Base-by-base conservation (phyloP, 2,888 invertebrate genomes). In the Nymphalis polychloros region DNA sequence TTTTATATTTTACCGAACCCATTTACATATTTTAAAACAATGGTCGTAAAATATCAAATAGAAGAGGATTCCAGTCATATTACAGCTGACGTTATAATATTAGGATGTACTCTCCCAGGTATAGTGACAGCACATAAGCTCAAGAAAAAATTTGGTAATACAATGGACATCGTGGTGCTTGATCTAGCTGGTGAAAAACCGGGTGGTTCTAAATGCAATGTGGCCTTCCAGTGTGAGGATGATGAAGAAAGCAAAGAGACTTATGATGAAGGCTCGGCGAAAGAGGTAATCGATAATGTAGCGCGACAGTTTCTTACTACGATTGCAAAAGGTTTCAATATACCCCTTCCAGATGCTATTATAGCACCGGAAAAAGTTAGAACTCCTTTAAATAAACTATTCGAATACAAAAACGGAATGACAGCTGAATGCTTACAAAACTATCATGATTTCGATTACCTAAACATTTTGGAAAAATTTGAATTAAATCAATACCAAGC, bases 121-220 rank as follows among this genome's bases (percentile, higher is more conserved):
- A 87, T 91, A 35, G 89, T 93, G 10, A 83, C 88, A 0, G 92
- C 92, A 0, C 87, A 92, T 79, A 89, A 92, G 71, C 78, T 93
- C 17, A 89, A 85, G 79, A 85, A 82, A 68, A 87, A 80, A 64
- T 91, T 93, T 67, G 92, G 92, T 1, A 76, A 87, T 71, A 79
- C 86, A 48, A 85, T 92, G 83, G 88, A 91, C 47, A 85, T 93
- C 5, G 83, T 92, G 2, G 86, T 93, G 0, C 75, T 93, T 0
- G 89, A 92, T 70, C 75, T 90, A 35, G 78, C 78, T 2, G 75
- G 72, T 2, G 53, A 74, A 8, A 69, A 66, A 6, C 68, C 57
- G 53, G 52, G 27, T n/a, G 8, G 67, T 0, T 84, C 88, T 1
- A 83, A 81, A 72, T 79, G 78, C 63, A 87, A 84, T 64, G 90